Conservation (phyloP, 2,888 invertebrate species). For the Dusona sp. region DNA sequence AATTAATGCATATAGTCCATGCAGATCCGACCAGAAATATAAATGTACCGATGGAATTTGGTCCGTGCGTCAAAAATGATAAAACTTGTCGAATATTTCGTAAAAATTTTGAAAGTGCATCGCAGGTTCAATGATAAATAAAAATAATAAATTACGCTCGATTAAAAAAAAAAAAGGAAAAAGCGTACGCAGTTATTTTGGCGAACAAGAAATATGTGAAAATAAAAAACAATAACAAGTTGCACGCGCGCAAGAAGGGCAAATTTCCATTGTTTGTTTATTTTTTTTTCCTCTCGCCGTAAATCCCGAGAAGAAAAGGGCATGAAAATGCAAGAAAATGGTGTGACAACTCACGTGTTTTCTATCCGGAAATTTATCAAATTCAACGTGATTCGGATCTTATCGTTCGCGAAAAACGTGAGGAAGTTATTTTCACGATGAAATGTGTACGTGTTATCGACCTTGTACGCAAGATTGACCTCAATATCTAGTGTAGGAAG, state of each 20-base stretch:
- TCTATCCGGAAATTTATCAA: conserved; percentile 25
- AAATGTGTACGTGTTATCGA: neutral
- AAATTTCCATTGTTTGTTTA: neutral
- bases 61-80: neutral
- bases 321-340: neutral
- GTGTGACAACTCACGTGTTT: conserved; percentile 8
- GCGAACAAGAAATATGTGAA: neutral
- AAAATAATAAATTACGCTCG: neutral
- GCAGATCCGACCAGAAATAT: neutral
- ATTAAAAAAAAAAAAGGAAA: neutral
- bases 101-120: conserved; percentile 10
- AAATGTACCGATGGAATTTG: neutral
- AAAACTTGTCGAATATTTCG: neutral
- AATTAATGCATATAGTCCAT: neutral
- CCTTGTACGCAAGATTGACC: conserved; percentile 31
- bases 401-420: conserved; percentile 31
- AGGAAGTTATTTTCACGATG: conserved; percentile 2
- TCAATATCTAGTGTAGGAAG: conserved; percentile 21
- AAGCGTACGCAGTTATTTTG: neutral
- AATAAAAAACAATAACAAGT: neutral
- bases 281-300: neutral
- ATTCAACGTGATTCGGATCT: conserved; percentile 55
- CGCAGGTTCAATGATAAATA: conserved; percentile 24
- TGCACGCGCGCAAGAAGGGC: neutral
- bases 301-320: neutral